Percentiles rank a stretch among this genome's conserved stretches.
Evolutionary conservation across 2,888 invertebrate species (phyloP).

Genomic region (Oxycera nigricornis): DNA sequence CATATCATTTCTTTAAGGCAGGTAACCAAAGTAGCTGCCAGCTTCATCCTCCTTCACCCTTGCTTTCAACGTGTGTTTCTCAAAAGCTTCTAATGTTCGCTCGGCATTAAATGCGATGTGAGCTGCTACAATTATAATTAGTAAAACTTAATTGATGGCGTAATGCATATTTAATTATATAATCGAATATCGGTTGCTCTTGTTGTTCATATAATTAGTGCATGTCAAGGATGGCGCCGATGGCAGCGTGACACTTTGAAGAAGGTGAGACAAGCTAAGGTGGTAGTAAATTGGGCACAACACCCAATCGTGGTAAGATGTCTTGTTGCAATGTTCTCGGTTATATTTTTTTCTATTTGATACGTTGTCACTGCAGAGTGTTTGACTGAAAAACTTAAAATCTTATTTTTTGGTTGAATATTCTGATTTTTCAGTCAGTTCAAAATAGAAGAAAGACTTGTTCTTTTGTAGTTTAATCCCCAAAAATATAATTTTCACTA

Average conservation of each 20-base stretch:
- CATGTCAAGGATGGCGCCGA: slow-evolving; percentile 49
- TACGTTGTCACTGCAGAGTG: no score
- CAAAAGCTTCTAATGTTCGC: slow-evolving; percentile 36
- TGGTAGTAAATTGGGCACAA: background rate
- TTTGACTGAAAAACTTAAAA: no score
- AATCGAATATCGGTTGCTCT: slow-evolving; percentile 52
- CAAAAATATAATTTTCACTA: no score
- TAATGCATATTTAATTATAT: slow-evolving; percentile 53
- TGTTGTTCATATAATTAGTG: slow-evolving; percentile 51
- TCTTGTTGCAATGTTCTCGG: no score
- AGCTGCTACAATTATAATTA: slow-evolving; percentile 47
- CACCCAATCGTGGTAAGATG: background rate
- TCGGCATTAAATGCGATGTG: slow-evolving; percentile 33
- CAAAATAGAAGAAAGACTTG: no score
- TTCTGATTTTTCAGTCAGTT: no score
- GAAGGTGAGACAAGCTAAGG: background rate
- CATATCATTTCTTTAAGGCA: background rate
- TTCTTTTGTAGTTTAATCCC: no score
- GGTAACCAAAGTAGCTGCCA: background rate
- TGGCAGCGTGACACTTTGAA: background rate
- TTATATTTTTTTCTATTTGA: no score
- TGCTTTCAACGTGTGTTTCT: background rate
- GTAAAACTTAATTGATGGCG: slow-evolving; percentile 51
- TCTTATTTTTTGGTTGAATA: no score
- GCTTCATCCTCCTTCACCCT: background rate